Conservation (phyloP, 2,797 vertebrate genomes). For the Buphagus erythrorhynchus region DNA sequence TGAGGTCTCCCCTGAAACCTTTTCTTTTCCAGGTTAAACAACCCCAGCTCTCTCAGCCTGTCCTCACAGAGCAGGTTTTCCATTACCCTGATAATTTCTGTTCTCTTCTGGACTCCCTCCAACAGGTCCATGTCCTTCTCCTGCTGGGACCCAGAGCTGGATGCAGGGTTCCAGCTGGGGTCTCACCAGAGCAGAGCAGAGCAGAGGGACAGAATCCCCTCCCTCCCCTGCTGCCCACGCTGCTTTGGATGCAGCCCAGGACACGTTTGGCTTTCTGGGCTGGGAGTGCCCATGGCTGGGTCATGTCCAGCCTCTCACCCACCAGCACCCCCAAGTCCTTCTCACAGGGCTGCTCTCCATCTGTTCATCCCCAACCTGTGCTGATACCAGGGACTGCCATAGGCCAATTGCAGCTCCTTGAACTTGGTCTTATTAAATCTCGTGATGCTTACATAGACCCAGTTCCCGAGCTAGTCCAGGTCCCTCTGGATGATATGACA, state of each 20-base stretch:
- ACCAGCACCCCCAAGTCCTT: neutral
- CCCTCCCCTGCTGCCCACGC: neutral
- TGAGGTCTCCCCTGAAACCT: accelerated
- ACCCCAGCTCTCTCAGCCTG: neutral
- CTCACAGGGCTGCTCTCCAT: accelerated
- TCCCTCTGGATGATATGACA: neutral
- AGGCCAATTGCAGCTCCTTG: neutral
- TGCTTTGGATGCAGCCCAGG: neutral
- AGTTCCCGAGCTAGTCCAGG: accelerated
- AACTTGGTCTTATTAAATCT: neutral
- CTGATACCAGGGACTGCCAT: accelerated
- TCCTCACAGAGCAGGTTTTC: neutral
- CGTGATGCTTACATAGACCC: neutral
- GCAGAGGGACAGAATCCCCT: neutral
- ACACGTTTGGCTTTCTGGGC: neutral
- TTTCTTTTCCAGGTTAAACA: neutral
- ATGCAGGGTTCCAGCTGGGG: neutral
- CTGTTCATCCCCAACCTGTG: neutral
- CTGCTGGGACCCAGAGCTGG: neutral
- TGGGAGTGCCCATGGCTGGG: neutral
- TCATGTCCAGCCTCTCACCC: neutral
- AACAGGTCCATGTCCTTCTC: neutral
- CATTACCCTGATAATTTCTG: neutral
- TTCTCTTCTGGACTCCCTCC: accelerated
- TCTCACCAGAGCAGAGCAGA: neutral